Evolutionary conservation across 2,797 vertebrate genomes (phyloP), one percentile per base, ranked within the genome.

Genomic region (Acanthiza pusilla): DNA sequence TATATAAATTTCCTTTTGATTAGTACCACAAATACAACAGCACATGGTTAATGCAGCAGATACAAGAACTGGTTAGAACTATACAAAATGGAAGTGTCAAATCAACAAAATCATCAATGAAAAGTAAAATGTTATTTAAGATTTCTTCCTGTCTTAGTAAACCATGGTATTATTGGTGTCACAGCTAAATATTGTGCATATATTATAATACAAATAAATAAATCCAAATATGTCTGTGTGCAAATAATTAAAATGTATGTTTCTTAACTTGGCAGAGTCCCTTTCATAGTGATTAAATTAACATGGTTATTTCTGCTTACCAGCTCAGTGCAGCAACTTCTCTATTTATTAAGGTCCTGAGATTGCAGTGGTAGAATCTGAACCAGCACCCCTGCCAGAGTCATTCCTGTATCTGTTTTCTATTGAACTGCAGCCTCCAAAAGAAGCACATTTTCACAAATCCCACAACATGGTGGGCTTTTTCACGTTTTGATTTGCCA

Each of bases 241-340:
- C 45, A 47, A 65, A 34, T 85, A 94, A 96, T 91, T 91, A 82
- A 94, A 94, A 93, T 91, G 34, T 90, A 85, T 80, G 53, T 91
- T 87, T 94, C 73, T 91, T 89, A 94, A 90, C 60, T 94, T 91
- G 83, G 65, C 89, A 87, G 73, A 67, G 88, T 76, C 73, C 66
- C 25, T 86, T 94, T 73, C 73, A 42, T 81, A 90, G 80, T 71
- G 83, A 94, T 94, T 91, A 91, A 94, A 95, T 79, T 82, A 95
- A 76, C 63, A 27, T 34, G 72, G 63, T 48, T 91, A 77, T 91
- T 94, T 91, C 90, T 91, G 83, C 62, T 95, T 79, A 94, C 85
- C 62, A 91, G 71, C 57, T 85, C 81, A 54, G 47, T 23, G 74
- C 50, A 90, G 47, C 53, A 94, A 88, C 43, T 53, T 86, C 70